These are phyloP conservation scores for Hylaeus volcanicus DNA, from an alignment of 1,140 invertebrate species.

Conservation along the genomic window DNA sequence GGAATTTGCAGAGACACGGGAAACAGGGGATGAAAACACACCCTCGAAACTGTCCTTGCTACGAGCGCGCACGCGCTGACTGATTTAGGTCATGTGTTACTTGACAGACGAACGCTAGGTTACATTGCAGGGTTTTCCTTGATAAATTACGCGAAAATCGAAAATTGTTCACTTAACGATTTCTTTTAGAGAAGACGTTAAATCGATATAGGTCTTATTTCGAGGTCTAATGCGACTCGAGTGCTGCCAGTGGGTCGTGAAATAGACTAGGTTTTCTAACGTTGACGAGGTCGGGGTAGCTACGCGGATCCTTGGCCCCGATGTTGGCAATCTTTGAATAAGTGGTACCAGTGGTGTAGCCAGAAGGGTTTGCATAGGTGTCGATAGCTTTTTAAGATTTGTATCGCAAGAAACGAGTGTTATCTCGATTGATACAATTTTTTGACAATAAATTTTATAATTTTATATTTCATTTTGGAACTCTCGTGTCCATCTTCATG, in stretches of 20 bases:
- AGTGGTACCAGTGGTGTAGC: slow-evolving; percentile 14
- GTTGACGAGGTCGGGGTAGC: slow-evolving; percentile 41
- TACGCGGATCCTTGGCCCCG: slow-evolving; percentile 40
- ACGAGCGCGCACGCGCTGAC: slow-evolving; percentile 51
- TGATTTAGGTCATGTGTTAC: slow-evolving; percentile 66
- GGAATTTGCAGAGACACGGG: slow-evolving; percentile 33
- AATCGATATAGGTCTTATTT: background rate
- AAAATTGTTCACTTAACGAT: no score
- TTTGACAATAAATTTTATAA: no score
- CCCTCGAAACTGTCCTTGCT: slow-evolving; percentile 63
- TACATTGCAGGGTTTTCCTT: background rate
- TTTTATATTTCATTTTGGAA: no score
- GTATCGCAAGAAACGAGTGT: background rate
- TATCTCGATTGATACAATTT: background rate
- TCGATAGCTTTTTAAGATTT: background rate
- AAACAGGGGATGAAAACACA: slow-evolving; percentile 64
- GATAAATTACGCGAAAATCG: background rate
- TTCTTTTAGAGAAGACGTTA: no score
- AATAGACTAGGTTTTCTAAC: slow-evolving; percentile 3
- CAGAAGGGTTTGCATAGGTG: slow-evolving; percentile 4
- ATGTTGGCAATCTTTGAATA: slow-evolving; percentile 46
- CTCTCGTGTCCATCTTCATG: no score
- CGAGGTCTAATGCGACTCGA: background rate
- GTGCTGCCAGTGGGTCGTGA: background rate
- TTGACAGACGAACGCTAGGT: slow-evolving; percentile 9